Evolutionary conservation across 2,888 invertebrate species (phyloP), one percentile per base, ranked within the genome.

Genomic region (Eilema depressum): DNA sequence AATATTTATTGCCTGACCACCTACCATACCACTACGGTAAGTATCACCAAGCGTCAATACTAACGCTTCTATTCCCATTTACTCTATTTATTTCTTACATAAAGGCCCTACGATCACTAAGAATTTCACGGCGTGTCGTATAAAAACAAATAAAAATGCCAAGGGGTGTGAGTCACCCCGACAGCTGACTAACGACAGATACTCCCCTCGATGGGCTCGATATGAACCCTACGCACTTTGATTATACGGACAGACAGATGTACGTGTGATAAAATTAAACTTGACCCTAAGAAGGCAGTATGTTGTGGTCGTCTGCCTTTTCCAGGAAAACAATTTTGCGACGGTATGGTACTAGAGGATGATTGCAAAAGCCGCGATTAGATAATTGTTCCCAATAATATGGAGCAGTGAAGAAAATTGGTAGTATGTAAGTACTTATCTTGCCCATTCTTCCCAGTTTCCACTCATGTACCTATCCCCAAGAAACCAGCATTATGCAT

Each of bases 61-160:
- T 11, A 69, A 26, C 71, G 28, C 59, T 76, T 70, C 66, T 63
- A 64, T 68, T 64, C 70, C 68, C 73, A 70, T 77, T 73, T 70
- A 63, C 23, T 71, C 71, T 80, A 72, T 75, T 75, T 66, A 70
- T 75, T 78, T 73, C 69, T 59, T 63, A 69, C 70, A 72, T 83
- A 81, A 76, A 63, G 68, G 66, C 68, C 68, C 74, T 76, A 83
- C 73, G 69, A 70, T 75, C 68, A 71, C 62, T 64, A 71, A 70
- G 71, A 72, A 81, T 79, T 79, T 83, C 68, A 74, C 75, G 66
- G 47, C 47, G 79, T 77, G 79, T 82, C 80, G 77, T 78, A 83
- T 83, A 82, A 84, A 85, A 82, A 82, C 80, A 76, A 82, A 85
- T 83, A 84, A 84, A 81, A 73, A 63, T 68, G 65, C 66, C 70